Base-by-base conservation (phyloP, 2,888 invertebrate species). In the Zeuzera pyrina region DNA sequence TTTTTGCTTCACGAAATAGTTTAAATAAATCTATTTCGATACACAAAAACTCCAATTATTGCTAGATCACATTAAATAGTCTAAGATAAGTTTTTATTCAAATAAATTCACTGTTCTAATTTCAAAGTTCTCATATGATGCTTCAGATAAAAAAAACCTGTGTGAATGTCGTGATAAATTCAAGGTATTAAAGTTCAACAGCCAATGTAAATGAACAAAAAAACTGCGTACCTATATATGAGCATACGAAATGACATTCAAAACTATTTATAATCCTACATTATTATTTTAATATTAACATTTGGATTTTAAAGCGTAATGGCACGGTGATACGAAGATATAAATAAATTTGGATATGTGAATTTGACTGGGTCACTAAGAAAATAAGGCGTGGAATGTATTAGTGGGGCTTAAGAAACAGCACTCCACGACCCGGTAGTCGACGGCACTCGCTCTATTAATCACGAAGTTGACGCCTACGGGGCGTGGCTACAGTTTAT, bases 401-500 rank as follows among this genome's bases (percentile, higher is more conserved):
- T 14, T 12, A 15, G 57, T 57, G 63, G 60, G 60, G 60, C 57
- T 52, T 53, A 56, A 55, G 55, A 57, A 53, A 42, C 46, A 51
- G 41, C 49, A 51, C 55, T 53, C 49, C 51, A 53, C 52, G 57
- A 53, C 58, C 57, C 76, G 70, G 74, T 77, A 79, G 77, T 72
- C 68, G 63, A 53, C 47, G 60, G 57, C 57, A 59, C 57, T 51
- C 52, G 58, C 47, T 62, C 60, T 74, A 79, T 81, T 78, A 78
- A 79, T 81, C 71, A 74, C 56, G 45, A 43, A 55, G 78, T 69
- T 57, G 69, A 77, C 81, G 79, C 83, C 83, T 77, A 69, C 58
- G 49, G 63, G 81, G 83, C 81, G 83, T 57, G 61, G 81, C 71
- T 41, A 55, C 37, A 39, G 47, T 67, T 78, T 79, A 79, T 81